Evolutionary conservation across 2,888 invertebrate species (phyloP).

Genomic region (Julus scanicus): DNA sequence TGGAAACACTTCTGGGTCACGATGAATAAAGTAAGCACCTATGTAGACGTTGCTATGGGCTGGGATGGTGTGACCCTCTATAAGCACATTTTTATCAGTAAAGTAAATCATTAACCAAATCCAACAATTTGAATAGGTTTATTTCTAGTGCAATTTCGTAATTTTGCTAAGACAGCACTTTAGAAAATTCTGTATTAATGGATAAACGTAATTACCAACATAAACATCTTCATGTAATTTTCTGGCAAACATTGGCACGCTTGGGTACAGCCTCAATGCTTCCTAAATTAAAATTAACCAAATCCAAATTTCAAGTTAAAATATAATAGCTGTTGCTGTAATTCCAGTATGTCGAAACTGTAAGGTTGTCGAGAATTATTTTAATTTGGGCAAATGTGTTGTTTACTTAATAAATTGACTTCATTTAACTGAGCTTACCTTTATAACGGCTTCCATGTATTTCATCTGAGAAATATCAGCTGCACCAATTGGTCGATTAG

Average conservation of each 20-base stretch:
- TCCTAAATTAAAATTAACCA: constrained; percentile 25
- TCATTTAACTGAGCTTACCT: neutral
- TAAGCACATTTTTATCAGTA: too few species aligned
- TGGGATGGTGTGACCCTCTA: neutral
- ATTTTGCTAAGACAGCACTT: too few species aligned
- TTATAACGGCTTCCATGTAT: neutral
- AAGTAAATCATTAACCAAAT: too few species aligned
- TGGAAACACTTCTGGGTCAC: neutral
- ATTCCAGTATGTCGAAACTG: too few species aligned
- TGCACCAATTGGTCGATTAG: neutral
- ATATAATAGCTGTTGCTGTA: too few species aligned
- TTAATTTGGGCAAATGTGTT: neutral
- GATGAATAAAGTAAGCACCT: neutral
- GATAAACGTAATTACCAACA: constrained; percentile 16
- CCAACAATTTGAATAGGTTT: too few species aligned
- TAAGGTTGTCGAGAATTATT: too few species aligned
- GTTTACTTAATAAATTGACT: neutral
- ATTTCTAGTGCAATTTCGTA: too few species aligned
- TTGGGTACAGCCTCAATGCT: constrained; percentile 48
- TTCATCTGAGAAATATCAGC: neutral
- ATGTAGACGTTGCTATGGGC: neutral
- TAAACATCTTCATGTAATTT: constrained; percentile 7
- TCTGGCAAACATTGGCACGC: constrained; percentile 40
- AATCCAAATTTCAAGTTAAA: too few species aligned
- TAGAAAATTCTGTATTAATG: too few species aligned